phyloP scores from a whole-genome alignment of 2,113 vertebrate species.

The Hassar affinis region DNA sequence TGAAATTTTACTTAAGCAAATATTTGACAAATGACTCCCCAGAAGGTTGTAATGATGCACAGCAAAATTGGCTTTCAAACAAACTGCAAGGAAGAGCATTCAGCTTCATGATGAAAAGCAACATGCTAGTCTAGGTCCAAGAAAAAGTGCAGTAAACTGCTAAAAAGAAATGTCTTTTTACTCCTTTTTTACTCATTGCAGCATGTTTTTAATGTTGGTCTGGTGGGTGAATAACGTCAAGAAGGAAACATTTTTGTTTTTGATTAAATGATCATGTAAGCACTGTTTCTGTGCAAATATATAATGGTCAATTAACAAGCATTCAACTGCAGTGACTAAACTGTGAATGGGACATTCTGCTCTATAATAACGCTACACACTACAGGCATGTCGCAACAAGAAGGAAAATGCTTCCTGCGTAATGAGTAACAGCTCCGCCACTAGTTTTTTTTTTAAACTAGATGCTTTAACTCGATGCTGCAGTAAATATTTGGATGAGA shows the following conservation, averaged over 20 bases:
- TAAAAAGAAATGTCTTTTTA: background rate
- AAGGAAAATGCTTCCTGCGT: background rate
- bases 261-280: background rate
- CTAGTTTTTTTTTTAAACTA: background rate
- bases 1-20: background rate
- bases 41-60: background rate
- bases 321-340: background rate
- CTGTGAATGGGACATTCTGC: background rate
- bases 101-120: background rate
- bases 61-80: background rate
- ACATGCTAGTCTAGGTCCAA: background rate
- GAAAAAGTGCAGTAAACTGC: background rate
- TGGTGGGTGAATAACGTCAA: background rate
- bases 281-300: background rate
- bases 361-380: background rate
- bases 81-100: background rate
- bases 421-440: background rate
- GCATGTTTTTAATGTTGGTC: background rate
- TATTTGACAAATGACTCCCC: too few species aligned
- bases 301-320: background rate
- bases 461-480: background rate
- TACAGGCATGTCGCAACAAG: background rate
- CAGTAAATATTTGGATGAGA: background rate
- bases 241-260: background rate
- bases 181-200: too few species aligned